These are phyloP conservation scores for Sylvia borin DNA, from an alignment of 2,797 vertebrate genomes.

Conservation along the genomic window DNA sequence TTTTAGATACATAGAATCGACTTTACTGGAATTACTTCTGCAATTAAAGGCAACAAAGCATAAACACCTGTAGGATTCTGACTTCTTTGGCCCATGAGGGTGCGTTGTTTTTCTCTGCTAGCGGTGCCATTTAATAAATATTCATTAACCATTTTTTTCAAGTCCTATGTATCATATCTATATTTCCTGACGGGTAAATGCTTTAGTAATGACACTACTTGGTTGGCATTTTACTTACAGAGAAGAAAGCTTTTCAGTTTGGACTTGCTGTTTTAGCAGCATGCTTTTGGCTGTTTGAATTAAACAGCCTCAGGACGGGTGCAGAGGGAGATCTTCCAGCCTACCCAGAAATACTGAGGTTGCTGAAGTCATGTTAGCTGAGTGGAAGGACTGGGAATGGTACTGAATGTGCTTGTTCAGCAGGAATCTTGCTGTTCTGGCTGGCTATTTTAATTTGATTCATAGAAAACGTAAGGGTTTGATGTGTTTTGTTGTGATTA, in stretches of 20 bases:
- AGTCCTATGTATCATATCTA: background rate
- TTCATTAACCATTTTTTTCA: background rate
- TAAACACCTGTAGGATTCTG: background rate
- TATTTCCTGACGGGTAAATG: background rate
- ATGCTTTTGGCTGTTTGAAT: background rate
- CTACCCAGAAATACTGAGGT: background rate
- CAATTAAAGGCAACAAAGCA: background rate
- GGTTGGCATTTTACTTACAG: background rate
- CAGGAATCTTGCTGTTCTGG: background rate
- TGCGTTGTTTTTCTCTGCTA: rapidly evolving
- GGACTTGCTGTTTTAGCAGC: background rate
- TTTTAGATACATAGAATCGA: background rate
- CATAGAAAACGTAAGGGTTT: background rate
- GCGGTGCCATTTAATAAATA: background rate
- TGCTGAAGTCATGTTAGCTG: background rate
- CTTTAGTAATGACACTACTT: background rate
- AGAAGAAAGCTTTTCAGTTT: background rate
- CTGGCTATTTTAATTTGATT: background rate
- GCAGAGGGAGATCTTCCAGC: background rate
- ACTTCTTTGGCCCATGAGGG: background rate
- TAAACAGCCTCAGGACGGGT: background rate
- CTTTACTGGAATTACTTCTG: background rate
- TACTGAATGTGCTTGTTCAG: background rate
- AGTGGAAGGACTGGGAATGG: background rate
- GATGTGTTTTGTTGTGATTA: background rate